A percentile compares a stretch with the other conserved stretches of the same genome.
phyloP scores from a whole-genome alignment of 2,113 vertebrate species.

The Oplegnathus fasciatus region DNA sequence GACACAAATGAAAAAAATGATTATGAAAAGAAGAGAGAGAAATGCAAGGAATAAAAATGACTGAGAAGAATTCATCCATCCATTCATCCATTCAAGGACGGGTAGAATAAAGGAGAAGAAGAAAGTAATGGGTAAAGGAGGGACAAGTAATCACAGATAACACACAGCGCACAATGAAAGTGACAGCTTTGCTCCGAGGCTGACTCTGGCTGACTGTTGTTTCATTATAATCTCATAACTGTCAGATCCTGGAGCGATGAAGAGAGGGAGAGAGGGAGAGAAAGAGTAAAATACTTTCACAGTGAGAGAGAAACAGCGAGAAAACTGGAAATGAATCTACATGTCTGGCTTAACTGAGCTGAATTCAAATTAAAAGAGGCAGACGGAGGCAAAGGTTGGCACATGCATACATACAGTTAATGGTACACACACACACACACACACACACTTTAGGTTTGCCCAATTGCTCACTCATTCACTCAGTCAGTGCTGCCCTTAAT shows the following conservation, averaged over 20 bases:
- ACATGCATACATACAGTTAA: not conserved
- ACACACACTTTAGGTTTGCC: not conserved
- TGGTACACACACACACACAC: not conserved
- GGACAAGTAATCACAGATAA: constrained; percentile 65
- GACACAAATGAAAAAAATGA: not conserved
- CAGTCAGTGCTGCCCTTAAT: not conserved
- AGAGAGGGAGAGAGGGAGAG: not conserved
- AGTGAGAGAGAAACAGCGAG: constrained; percentile 23
- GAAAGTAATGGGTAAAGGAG: constrained; percentile 40
- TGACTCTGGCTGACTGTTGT: constrained; percentile 72
- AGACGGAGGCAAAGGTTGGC: constrained; percentile 20
- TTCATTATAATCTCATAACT: constrained; percentile 83
- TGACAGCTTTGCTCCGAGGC: constrained; percentile 73
- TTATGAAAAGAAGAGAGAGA: not conserved
- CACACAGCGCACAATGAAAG: constrained; percentile 68
- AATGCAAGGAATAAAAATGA: constrained; percentile 4
- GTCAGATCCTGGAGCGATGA: constrained; percentile 64
- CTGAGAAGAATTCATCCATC: not conserved
- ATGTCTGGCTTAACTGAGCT: constrained; percentile 49
- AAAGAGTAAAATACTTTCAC: constrained; percentile 6
- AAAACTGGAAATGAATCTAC: constrained; percentile 59
- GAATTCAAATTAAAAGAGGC: constrained; percentile 14
- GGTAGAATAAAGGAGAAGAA: constrained; percentile 49
- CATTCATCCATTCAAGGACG: not conserved
- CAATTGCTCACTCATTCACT: not conserved